A percentile compares a stretch with the other conserved stretches of the same genome.
Evolutionary conservation across 2,888 invertebrate genomes (phyloP).

Genomic region (Scaptomyza polygonia): DNA sequence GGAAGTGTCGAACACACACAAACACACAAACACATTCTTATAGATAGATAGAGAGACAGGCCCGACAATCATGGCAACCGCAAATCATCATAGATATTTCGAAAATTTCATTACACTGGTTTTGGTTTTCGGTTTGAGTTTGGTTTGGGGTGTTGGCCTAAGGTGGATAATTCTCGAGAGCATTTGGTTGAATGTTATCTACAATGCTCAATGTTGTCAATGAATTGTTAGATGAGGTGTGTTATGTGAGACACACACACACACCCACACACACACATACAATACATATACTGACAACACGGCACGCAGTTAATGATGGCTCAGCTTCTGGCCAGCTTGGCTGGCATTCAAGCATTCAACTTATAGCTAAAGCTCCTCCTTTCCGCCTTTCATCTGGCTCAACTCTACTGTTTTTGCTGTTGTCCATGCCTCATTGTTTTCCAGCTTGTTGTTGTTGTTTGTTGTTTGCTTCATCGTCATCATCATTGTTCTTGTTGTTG

Average conservation of each 20-base stretch:
- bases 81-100: conserved; percentile 79
- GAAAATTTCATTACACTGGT: conserved; percentile 75
- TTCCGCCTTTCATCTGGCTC: no score
- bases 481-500: neutral
- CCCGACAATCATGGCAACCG: conserved; percentile 59
- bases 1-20: conserved; percentile 58
- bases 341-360: conserved; percentile 45
- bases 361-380: conserved; percentile 28
- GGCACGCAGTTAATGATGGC: conserved; percentile 72
- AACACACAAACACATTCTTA: conserved; percentile 14
- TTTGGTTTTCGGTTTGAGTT: conserved; percentile 22
- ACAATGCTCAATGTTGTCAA: conserved; percentile 71
- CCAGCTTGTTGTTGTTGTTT: conserved; percentile 19
- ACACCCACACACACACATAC: conserved; percentile 22
- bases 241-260: conserved; percentile 36
- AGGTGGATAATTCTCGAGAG: conserved; percentile 56
- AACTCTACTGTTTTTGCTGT: conserved; percentile 18
- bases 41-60: neutral
- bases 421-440: conserved; percentile 32
- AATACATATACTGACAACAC: conserved; percentile 6
- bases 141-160: conserved; percentile 30
- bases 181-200: conserved; percentile 77
- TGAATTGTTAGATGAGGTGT: conserved; percentile 72
- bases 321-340: conserved; percentile 2
- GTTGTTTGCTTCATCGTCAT: conserved; percentile 12